Percentiles rank a stretch among this genome's conserved stretches.
Conservation (phyloP, 2,113 vertebrate species). For the Holacanthus passer region DNA sequence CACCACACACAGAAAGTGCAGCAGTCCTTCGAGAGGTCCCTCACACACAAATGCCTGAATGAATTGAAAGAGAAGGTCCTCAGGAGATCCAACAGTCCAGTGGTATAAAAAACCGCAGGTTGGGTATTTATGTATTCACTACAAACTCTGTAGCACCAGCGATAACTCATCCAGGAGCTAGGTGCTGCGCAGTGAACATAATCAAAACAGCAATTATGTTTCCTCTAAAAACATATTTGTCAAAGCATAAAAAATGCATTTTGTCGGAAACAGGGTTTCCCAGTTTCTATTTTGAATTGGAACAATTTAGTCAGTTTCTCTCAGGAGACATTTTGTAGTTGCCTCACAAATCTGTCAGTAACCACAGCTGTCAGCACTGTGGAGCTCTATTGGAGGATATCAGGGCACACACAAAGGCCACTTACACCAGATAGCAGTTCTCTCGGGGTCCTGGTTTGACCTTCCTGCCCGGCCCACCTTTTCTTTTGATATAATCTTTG, state of each 20-base stretch:
- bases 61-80: no score
- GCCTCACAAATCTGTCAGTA: slow-evolving; percentile 44
- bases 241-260: not conserved
- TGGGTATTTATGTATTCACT: no score
- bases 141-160: no score
- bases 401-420: slow-evolving; percentile 43
- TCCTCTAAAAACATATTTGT: not conserved
- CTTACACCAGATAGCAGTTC: slow-evolving; percentile 47
- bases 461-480: slow-evolving; percentile 40
- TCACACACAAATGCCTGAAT: no score
- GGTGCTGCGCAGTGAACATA: not conserved
- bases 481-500: slow-evolving; percentile 69
- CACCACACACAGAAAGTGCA: no score
- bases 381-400: slow-evolving; percentile 30
- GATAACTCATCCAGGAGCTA: no score
- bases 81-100: no score
- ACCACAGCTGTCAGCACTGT: slow-evolving; percentile 15
- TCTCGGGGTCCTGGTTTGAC: slow-evolving; percentile 50
- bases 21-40: no score
- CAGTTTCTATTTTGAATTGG: not conserved
- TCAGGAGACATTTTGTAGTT: slow-evolving; percentile 17
- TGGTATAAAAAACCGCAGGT: no score
- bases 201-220: not conserved
- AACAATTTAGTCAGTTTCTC: not conserved
- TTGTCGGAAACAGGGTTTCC: not conserved